Conservation (phyloP, 2,797 vertebrate species). For the Pipistrellus pipistrellus region DNA sequence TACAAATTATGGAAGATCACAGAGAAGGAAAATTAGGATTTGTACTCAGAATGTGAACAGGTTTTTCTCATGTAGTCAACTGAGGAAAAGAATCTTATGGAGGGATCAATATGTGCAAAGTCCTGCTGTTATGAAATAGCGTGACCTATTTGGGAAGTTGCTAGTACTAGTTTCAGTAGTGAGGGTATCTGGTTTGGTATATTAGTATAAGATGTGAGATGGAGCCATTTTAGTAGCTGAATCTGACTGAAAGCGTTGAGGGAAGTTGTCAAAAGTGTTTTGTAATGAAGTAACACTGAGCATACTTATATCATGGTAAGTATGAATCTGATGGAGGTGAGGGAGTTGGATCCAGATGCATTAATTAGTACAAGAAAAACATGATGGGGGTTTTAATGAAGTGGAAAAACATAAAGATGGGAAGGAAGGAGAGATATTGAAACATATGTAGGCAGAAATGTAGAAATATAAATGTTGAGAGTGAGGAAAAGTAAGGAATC, state of each 20-base stretch:
- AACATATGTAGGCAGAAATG: neutral
- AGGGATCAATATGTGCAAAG: neutral
- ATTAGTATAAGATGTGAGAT: neutral
- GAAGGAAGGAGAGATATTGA: neutral
- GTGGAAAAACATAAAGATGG: neutral
- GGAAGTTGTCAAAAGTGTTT: neutral
- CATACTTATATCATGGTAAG: neutral
- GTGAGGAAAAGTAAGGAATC: neutral
- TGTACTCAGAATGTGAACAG: neutral
- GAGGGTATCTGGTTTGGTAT: neutral
- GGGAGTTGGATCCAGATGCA: neutral
- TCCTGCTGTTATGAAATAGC: neutral
- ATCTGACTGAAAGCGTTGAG: slow-evolving; percentile 12
- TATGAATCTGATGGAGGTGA: neutral
- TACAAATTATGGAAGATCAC: neutral
- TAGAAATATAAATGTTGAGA: neutral
- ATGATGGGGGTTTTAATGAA: neutral
- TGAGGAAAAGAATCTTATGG: neutral
- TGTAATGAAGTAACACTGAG: neutral
- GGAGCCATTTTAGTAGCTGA: neutral
- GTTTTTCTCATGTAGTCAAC: neutral
- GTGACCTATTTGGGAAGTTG: neutral
- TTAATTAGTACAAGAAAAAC: neutral
- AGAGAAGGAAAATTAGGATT: neutral
- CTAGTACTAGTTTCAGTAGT: neutral